These are phyloP conservation scores for Protonibea diacanthus DNA, from an alignment of 2,797 vertebrate genomes.

Conservation along the genomic window DNA sequence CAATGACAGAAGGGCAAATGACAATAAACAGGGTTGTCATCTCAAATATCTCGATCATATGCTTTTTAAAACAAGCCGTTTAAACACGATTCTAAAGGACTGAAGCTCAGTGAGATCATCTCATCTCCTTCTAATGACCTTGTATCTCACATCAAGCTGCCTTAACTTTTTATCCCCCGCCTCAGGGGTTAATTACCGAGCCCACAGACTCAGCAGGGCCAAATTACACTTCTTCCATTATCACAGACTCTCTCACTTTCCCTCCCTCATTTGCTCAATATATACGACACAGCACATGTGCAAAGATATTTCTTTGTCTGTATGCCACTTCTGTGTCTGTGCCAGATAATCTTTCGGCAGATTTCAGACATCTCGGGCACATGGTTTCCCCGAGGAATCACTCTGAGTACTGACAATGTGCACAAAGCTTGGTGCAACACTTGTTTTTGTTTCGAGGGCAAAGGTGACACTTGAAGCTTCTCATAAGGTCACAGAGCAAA, in stretches of 20 bases:
- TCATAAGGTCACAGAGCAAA: slow-evolving; percentile 29
- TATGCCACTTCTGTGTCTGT: slow-evolving; percentile 2
- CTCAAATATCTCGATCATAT: neutral
- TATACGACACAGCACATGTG: slow-evolving; percentile 13
- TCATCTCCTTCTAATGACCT: slow-evolving; percentile 45
- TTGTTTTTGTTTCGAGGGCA: slow-evolving; percentile 19
- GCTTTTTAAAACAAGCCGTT: slow-evolving; percentile 1
- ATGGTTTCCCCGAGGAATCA: slow-evolving; percentile 1
- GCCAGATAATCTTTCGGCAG: neutral
- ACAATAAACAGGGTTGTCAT: neutral
- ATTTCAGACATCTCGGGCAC: slow-evolving; percentile 5
- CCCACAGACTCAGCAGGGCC: slow-evolving; percentile 43
- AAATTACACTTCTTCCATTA: slow-evolving; percentile 40
- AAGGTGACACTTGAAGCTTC: slow-evolving; percentile 7
- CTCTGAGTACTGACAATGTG: neutral
- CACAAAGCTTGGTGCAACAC: neutral
- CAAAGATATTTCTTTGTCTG: slow-evolving; percentile 40
- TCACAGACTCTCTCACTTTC: slow-evolving; percentile 4
- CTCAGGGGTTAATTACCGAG: slow-evolving; percentile 73
- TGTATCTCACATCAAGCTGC: slow-evolving; percentile 43
- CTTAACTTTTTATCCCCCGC: slow-evolving; percentile 50
- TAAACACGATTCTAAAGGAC: slow-evolving; percentile 3
- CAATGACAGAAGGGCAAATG: neutral
- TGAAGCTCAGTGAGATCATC: slow-evolving; percentile 25
- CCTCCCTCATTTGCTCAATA: neutral